Conservation (phyloP, 2,113 vertebrate species). For the Orcinus orca region DNA sequence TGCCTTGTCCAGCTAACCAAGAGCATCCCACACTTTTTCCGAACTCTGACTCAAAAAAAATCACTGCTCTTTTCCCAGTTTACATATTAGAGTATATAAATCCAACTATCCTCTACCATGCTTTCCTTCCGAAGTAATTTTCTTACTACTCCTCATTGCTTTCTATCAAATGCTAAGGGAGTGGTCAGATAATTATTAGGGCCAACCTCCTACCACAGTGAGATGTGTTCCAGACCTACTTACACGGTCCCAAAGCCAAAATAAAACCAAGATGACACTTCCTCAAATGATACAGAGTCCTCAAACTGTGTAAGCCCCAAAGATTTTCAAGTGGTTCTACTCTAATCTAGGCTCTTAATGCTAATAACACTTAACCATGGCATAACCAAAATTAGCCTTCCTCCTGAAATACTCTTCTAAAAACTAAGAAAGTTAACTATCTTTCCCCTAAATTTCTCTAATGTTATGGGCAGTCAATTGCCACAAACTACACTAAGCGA, state of each 20-base stretch:
- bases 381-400: constrained; percentile 15
- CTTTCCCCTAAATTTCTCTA: not conserved
- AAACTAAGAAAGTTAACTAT: not conserved
- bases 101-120: not conserved
- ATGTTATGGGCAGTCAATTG: not conserved
- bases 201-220: not conserved
- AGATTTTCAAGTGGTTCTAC: not conserved
- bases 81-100: not conserved
- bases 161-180: not conserved
- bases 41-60: not conserved
- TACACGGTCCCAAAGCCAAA: not conserved
- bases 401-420: constrained; percentile 16
- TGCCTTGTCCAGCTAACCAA: not conserved
- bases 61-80: not conserved
- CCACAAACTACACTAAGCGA: constrained; percentile 42
- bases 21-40: not conserved
- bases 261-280: not conserved
- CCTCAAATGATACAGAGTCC: not conserved
- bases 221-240: constrained; percentile 9
- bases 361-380: not conserved
- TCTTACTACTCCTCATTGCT: not conserved
- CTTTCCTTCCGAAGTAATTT: not conserved
- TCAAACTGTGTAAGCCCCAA: not conserved
- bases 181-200: not conserved
- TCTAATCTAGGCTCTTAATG: not conserved